These are phyloP conservation scores for Lacanobia oleracea DNA, from an alignment of 2,888 invertebrate genomes.

Conservation along the genomic window DNA sequence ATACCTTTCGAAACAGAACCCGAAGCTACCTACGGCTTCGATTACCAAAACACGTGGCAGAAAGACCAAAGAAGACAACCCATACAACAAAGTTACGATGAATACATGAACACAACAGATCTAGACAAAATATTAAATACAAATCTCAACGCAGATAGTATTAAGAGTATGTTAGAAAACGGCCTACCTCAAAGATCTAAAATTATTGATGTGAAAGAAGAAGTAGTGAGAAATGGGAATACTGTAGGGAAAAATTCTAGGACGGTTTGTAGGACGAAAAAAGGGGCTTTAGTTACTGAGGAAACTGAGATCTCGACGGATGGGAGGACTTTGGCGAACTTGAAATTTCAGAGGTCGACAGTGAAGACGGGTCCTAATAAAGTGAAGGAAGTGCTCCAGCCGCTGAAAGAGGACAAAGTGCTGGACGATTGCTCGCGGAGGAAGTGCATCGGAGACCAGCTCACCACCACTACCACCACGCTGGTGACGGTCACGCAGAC, in stretches of 20 bases:
- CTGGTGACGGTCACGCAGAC: constrained; percentile 87
- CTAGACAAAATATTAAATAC: constrained; percentile 81
- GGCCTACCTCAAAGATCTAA: constrained; percentile 84
- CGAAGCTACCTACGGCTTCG: constrained; percentile 85
- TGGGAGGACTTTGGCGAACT: constrained; percentile 82
- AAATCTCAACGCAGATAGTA: constrained; percentile 81
- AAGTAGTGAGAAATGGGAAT: constrained; percentile 83
- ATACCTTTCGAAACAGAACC: constrained; percentile 79
- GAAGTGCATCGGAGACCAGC: constrained; percentile 84
- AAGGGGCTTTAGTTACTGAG: constrained; percentile 86
- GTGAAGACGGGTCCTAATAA: constrained; percentile 85
- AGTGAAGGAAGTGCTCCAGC: constrained; percentile 82
- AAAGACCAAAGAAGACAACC: constrained; percentile 90
- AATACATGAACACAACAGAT: constrained; percentile 81
- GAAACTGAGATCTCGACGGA: constrained; percentile 86
- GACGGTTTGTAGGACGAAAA: constrained; percentile 83
- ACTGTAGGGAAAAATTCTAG: constrained; percentile 84
- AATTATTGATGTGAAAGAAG: constrained; percentile 83
- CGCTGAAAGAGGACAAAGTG: constrained; percentile 82
- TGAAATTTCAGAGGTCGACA: constrained; percentile 85
- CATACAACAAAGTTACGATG: constrained; percentile 84
- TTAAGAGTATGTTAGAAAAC: constrained; percentile 85
- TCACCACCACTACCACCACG: constrained; percentile 86
- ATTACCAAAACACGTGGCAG: constrained; percentile 83
- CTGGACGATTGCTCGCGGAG: constrained; percentile 80